Conservation (phyloP, 1,140 invertebrate species). For the Trigoniulus corallinus region DNA sequence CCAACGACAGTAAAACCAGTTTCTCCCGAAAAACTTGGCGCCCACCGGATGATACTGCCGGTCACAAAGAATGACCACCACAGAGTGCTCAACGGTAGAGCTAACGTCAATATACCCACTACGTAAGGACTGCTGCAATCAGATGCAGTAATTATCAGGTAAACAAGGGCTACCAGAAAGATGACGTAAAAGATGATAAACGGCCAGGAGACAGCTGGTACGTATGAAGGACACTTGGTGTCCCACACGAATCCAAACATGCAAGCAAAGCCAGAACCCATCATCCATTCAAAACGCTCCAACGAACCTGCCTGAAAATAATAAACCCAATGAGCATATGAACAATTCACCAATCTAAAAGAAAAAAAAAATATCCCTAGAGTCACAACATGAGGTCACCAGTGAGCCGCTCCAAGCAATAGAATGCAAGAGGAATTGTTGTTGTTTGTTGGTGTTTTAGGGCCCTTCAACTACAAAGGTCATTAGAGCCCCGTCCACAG, state of each 20-base stretch:
- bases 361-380: no score
- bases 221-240: background rate
- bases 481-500: no score
- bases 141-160: background rate
- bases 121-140: constrained; percentile 4
- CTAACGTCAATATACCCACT: background rate
- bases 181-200: constrained; percentile 2
- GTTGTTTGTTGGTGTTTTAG: no score
- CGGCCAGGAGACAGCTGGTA: background rate
- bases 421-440: no score
- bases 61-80: constrained; percentile 6
- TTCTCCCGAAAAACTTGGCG: constrained; percentile 5
- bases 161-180: background rate
- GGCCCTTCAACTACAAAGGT: no score
- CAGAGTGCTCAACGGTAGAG: constrained; percentile 4
- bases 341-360: no score
- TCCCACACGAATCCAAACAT: background rate
- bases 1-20: constrained; percentile 8
- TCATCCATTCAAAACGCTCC: background rate
- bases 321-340: no score
- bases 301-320: constrained; percentile 6
- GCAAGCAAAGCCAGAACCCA: constrained; percentile 2
- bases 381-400: no score
- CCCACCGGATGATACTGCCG: background rate
- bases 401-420: no score